Evolutionary conservation across 2,888 invertebrate genomes (phyloP), one percentile per base, ranked within the genome.

Genomic region (Gortyna flavago): DNA sequence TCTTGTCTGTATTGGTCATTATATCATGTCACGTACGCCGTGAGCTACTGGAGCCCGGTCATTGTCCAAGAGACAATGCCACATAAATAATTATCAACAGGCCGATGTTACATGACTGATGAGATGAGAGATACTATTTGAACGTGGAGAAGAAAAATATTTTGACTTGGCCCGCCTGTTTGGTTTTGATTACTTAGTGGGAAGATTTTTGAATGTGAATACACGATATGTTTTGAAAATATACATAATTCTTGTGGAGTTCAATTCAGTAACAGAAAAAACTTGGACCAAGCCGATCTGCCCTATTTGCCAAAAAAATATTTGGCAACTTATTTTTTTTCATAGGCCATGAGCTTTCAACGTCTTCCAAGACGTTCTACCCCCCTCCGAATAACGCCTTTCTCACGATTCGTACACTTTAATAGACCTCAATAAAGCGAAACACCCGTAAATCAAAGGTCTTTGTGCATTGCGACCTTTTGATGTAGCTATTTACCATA

Each of bases 371-470:
- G 94, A 94, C 92, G 90, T 87, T 90, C 80, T 88, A 87, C 91
- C 91, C 95, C 83, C 95, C 93, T 93, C 91, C 86, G 82, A 88
- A 89, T 89, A 86, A 89, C 91, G 89, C 92, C 93, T 94, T 96
- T 96, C 96, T 96, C 96, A 96, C 96, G 96, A 94, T 93, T 93
- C 92, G 92, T 92, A 92, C 92, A 90, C 90, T 94, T 95, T 94
- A 95, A 95, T 95, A 94, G 93, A 93, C 93, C 93, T 95, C 92
- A 93, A 94, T 94, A 93, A 94, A 95, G 92, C 92, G 91, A 92
- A 93, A 93, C 93, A 93, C 92, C 92, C 96, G 95, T 96, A 96
- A 96, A 96, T 96, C 96, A 95, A 94, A 92, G 91, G 87, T 89
- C 92, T 93, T 96, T 96, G 95, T 96, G 89, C 89, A 83, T 84